phyloP scores from a whole-genome alignment of 1,140 invertebrate species.

The Temnothorax longispinosus region DNA sequence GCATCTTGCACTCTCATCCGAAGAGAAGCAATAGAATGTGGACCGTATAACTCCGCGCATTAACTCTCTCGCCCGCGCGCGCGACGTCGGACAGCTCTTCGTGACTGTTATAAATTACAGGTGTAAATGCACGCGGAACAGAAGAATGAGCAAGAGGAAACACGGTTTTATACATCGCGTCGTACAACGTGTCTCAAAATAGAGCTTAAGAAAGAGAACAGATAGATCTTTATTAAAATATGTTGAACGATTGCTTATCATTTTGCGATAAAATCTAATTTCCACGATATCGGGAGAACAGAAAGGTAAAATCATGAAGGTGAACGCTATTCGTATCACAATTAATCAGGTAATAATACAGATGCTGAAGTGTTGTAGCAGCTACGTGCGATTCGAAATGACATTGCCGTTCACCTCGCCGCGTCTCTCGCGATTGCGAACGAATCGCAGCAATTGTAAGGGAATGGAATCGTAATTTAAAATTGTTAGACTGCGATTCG shows the following conservation, averaged over 20 bases:
- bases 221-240: neutral
- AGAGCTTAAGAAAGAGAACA: neutral
- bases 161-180: conserved; percentile 4
- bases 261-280: neutral
- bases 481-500: conserved; percentile 4
- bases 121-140: conserved; percentile 43
- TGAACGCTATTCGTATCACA: neutral
- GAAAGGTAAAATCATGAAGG: neutral
- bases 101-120: conserved; percentile 55
- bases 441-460: conserved; percentile 13
- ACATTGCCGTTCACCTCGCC: neutral
- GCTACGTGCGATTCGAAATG: neutral
- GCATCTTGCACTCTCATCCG: conserved; percentile 57
- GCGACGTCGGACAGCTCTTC: conserved; percentile 46
- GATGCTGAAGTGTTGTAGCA: neutral
- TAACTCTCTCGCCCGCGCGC: conserved; percentile 41
- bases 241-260: neutral
- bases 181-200: conserved; percentile 5
- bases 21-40: conserved; percentile 45
- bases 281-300: neutral
- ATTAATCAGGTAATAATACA: neutral
- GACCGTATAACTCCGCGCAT: conserved; percentile 38
- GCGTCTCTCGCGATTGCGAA: conserved; percentile 16
- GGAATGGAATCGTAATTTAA: conserved; percentile 41
- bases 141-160: conserved; percentile 21